phyloP scores from a whole-genome alignment of 1,140 invertebrate genomes.

The Drosophila malerkotliana region DNA sequence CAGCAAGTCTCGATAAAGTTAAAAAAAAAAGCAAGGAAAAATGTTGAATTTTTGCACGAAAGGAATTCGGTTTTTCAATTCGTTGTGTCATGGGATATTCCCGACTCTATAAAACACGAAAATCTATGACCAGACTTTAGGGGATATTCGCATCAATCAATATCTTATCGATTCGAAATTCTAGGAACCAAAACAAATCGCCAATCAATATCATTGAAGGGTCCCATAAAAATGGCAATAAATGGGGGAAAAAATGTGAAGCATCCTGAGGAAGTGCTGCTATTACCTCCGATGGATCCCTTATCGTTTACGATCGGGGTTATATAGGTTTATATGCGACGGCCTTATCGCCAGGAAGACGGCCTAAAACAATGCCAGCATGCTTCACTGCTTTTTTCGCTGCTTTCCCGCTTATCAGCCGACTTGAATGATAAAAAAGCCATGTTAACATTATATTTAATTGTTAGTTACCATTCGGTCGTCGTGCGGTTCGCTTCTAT shows the following conservation, averaged over 20 bases:
- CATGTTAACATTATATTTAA: slow-evolving; percentile 81
- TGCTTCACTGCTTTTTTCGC: slow-evolving; percentile 16
- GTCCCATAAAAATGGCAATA: background rate
- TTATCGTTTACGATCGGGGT: slow-evolving; percentile 32
- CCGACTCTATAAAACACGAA: slow-evolving; percentile 6
- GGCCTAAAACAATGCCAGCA: slow-evolving; percentile 19
- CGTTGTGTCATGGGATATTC: slow-evolving; percentile 10
- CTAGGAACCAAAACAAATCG: slow-evolving; percentile 1
- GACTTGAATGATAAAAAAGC: slow-evolving; percentile 66
- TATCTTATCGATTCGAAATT: slow-evolving; percentile 26
- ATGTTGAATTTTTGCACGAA: too few relatives aligned
- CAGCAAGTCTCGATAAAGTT: slow-evolving; percentile 3
- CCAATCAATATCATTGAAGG: background rate
- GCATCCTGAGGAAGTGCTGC: slow-evolving; percentile 65
- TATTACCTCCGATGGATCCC: background rate
- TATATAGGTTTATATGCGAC: slow-evolving; percentile 18
- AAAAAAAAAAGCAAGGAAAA: too few relatives aligned
- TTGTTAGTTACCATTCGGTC: slow-evolving; percentile 72
- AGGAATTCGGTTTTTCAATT: background rate
- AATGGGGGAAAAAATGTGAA: background rate
- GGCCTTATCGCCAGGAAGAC: slow-evolving; percentile 34
- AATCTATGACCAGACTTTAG: background rate
- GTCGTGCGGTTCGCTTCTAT: slow-evolving; percentile 55
- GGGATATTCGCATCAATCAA: slow-evolving; percentile 4
- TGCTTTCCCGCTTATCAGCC: slow-evolving; percentile 59